Conservation (phyloP, 2,888 invertebrate species). For the Eucriotettix oculatus region DNA sequence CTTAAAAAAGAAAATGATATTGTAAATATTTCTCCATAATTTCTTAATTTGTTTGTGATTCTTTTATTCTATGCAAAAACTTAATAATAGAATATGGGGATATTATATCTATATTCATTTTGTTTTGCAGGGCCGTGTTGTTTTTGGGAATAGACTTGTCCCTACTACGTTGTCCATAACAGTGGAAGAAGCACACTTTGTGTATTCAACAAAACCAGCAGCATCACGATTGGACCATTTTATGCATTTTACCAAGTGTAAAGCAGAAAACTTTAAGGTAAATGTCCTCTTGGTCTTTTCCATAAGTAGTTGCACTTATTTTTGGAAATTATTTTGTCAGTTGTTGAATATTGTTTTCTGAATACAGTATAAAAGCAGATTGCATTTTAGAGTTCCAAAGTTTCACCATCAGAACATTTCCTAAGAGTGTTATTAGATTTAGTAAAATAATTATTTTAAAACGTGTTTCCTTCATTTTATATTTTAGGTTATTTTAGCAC, state of each 20-base stretch:
- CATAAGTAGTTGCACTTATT: too few species aligned
- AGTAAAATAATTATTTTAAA: too few species aligned
- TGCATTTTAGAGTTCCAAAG: too few species aligned
- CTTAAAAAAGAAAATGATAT: neutral
- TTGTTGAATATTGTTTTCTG: too few species aligned
- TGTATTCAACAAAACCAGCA: constrained; percentile 89
- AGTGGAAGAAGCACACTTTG: constrained; percentile 85
- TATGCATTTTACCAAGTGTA: constrained; percentile 90
- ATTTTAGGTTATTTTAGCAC: constrained; percentile 67
- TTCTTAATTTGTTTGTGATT: neutral
- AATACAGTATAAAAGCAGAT: too few species aligned
- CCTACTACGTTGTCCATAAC: constrained; percentile 85
- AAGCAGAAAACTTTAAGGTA: constrained; percentile 80
- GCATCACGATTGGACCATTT: constrained; percentile 84
- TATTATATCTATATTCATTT: neutral
- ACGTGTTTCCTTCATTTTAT: neutral
- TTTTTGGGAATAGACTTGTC: constrained; percentile 87
- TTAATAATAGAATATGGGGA: too few species aligned
- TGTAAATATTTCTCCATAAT: neutral
- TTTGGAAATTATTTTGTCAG: too few species aligned
- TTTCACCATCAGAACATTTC: too few species aligned
- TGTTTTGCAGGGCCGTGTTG: constrained; percentile 57
- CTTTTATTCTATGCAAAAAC: too few species aligned
- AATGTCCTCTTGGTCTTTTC: too few species aligned
- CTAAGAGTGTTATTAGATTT: too few species aligned